Conservation (phyloP, 1,140 invertebrate species). For the Camponotus vicinus region DNA sequence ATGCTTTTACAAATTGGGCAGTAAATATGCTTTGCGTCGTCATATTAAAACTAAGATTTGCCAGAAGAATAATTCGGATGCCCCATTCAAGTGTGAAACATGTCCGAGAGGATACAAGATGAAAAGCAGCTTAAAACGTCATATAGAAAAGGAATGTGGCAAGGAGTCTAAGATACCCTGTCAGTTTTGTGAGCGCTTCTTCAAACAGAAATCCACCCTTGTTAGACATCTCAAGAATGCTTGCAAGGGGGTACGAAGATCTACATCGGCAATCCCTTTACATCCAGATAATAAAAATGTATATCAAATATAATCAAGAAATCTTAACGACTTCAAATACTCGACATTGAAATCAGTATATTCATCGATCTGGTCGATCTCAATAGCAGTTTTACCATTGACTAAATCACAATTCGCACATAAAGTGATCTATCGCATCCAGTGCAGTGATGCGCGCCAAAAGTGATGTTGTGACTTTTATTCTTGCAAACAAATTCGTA, state of each 20-base stretch:
- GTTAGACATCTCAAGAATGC: too few species aligned
- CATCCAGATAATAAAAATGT: too few species aligned
- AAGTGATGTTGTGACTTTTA: not conserved
- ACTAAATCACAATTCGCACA: not conserved
- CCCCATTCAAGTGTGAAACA: not conserved
- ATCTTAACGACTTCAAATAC: not conserved
- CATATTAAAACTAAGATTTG: too few species aligned
- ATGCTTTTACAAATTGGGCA: too few species aligned
- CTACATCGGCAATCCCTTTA: too few species aligned
- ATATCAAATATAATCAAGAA: too few species aligned
- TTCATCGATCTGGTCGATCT: not conserved
- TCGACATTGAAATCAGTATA: not conserved
- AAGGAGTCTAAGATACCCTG: too few species aligned
- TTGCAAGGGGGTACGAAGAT: too few species aligned
- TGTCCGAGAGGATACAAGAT: conserved; percentile 73
- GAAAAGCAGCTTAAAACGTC: conserved; percentile 73
- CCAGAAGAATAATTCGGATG: too few species aligned
- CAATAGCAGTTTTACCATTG: not conserved
- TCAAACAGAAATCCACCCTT: conserved; percentile 61
- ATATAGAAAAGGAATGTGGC: too few species aligned
- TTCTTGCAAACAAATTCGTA: not conserved
- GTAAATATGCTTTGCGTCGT: too few species aligned
- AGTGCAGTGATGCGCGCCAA: not conserved
- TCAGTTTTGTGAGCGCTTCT: too few species aligned
- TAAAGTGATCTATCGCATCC: not conserved